Evolutionary conservation across 2,888 invertebrate species (phyloP), one percentile per base, ranked within the genome.

Genomic region (Unio pictorum): DNA sequence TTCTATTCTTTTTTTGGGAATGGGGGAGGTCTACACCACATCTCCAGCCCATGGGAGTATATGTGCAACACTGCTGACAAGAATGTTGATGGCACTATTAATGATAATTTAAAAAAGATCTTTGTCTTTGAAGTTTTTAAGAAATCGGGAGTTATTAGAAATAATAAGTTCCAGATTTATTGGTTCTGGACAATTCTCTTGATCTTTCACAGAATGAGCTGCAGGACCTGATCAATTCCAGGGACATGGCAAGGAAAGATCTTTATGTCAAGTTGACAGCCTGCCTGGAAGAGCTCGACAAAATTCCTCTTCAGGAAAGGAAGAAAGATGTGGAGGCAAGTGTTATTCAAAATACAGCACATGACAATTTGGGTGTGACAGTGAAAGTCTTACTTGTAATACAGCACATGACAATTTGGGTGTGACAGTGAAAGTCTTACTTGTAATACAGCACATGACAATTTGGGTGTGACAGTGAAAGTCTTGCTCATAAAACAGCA

Each of bases 221-320:
- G 18, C 65, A 78, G 59, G 81, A 81, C 28, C 71, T 84, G 70
- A 73, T 85, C 11, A 75, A 70, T 20, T 66, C 76, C 1, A 70
- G 86, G 68, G 80, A 86, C 67, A 65, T 68, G 15, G 71, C 81
- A 3, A 69, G 84, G n/a, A 66, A 69, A 61, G 78, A 81, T 8
- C 74, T 84, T 45, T 69, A 82, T 71, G 66, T 70, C 8, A 82
- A 79, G 61, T 73, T 86, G 62, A 75, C 67, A 45, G 71, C 62
- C 6, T 84, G 81, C 71, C 66, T 86, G 1, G 73, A 74, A 8
- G 84, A 86, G 61, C 60, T 86, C 56, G 73, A 74, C n/a, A 74
- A 73, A 15, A 73, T 85, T 56, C 84, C 86, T 17, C 62, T 86
- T 1, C 78, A 81, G 55, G 72, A 77, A 26, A 73, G 85, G 65